Conservation (phyloP, 2,113 vertebrate species). For the Phoxinus phoxinus region DNA sequence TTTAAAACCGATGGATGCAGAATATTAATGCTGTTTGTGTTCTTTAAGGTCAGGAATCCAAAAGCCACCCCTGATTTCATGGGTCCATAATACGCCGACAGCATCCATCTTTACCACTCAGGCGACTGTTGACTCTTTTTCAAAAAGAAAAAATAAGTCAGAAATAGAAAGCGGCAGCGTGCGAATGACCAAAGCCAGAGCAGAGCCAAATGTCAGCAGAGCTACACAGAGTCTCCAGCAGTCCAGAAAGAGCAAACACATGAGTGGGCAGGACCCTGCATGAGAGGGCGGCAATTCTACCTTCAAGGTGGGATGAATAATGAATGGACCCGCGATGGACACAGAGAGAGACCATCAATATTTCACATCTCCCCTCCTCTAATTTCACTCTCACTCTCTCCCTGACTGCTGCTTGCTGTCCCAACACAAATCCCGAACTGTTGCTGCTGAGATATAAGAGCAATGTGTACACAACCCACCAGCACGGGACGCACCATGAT, state of each 20-base stretch:
- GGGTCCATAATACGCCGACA: slow-evolving; percentile 39
- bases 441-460: slow-evolving; percentile 53
- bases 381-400: slow-evolving; percentile 71
- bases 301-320: slow-evolving; percentile 94
- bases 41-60: slow-evolving; percentile 16
- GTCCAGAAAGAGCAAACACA: slow-evolving; percentile 67
- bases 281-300: slow-evolving; percentile 79
- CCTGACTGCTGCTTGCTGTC: slow-evolving; percentile 62
- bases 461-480: slow-evolving; percentile 14
- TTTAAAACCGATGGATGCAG: background rate
- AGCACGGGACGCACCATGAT: background rate
- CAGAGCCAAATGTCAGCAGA: slow-evolving; percentile 65
- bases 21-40: slow-evolving; percentile 37
- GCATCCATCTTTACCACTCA: slow-evolving; percentile 4
- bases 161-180: slow-evolving; percentile 49
- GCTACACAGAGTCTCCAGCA: slow-evolving; percentile 56
- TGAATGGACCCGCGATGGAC: slow-evolving; percentile 85
- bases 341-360: slow-evolving; percentile 91
- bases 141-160: slow-evolving; percentile 28
- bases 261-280: slow-evolving; percentile 73
- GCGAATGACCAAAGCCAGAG: slow-evolving; percentile 55
- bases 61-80: slow-evolving; percentile 29
- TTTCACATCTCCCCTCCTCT: slow-evolving; percentile 76
- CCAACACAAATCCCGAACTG: slow-evolving; percentile 62
- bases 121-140: slow-evolving; percentile 36